Base-by-base conservation (phyloP, 1,140 invertebrate genomes). In the Dreissena polymorpha region DNA sequence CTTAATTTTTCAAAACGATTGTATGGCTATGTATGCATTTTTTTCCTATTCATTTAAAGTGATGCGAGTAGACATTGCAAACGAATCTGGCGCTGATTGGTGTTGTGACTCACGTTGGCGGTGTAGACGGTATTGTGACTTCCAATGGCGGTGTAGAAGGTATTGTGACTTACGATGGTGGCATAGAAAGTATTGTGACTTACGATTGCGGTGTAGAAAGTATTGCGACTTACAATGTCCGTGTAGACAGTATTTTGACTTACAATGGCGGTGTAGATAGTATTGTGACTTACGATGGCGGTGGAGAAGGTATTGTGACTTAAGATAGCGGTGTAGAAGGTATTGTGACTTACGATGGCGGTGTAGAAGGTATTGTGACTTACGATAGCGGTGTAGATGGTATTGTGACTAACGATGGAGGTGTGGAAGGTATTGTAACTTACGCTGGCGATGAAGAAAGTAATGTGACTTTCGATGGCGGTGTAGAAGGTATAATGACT, bases 281-380 rank as follows among this genome's bases (percentile, higher is more conserved):
- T 80, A 64, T n/a, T n/a, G n/a, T n/a, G 69, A 60, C 77, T 71
- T 72, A 80, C 77, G n/a, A 80, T 80, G 12, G 77, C 77, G 12
- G 77, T 80, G 68, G 70, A 80, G 77, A 80, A 80, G 53, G 77
- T 80, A 64, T n/a, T n/a, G n/a, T n/a, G 69, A 60, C 77, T 71
- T 72, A 80, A 67, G n/a, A 80, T 80, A 3, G 77, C 77, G 12
- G 77, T 80, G 68, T 80, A 80, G 77, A 80, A 80, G 53, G 77
- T 80, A 64, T n/a, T n/a, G n/a, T n/a, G 69, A 60, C 77, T 71
- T 72, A 80, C 77, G n/a, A 80, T 80, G 12, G 77, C 77, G 12
- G 77, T 80, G 68, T 80, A 80, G 77, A 80, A 80, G 53, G 77
- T 80, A 64, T n/a, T n/a, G n/a, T n/a, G 69, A 60, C 77, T 71